phyloP scores from a whole-genome alignment of 1,140 invertebrate genomes.

The Papilio helenus region DNA sequence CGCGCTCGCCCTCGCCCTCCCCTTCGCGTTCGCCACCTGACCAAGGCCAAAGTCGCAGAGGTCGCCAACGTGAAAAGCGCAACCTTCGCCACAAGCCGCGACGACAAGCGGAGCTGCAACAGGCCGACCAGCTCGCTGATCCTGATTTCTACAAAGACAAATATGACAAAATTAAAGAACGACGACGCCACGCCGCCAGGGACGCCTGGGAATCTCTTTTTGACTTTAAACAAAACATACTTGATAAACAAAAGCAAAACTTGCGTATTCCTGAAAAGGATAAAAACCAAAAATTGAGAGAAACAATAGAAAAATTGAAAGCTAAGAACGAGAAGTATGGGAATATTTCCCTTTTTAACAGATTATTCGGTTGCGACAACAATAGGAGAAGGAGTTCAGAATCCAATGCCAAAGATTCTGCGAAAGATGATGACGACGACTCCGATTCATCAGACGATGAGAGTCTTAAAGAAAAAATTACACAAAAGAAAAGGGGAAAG shows the following conservation, averaged over 20 bases:
- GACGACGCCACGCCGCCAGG: slow-evolving; percentile 83
- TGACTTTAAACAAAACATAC: slow-evolving; percentile 69
- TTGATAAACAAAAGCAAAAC: slow-evolving; percentile 71
- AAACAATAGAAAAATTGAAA: slow-evolving; percentile 87
- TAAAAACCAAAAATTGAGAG: slow-evolving; percentile 84
- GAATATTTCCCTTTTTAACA: slow-evolving; percentile 70
- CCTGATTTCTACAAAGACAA: slow-evolving; percentile 82
- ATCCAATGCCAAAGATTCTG: slow-evolving; percentile 48
- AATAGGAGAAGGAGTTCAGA: slow-evolving; percentile 56
- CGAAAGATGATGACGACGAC: slow-evolving; percentile 59
- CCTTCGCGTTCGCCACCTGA: slow-evolving; percentile 55
- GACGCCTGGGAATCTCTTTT: slow-evolving; percentile 73
- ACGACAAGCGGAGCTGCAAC: neutral
- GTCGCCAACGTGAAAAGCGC: too few species aligned
- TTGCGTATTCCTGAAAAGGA: slow-evolving; percentile 76
- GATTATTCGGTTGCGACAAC: slow-evolving; percentile 57
- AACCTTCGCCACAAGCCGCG: slow-evolving; percentile 38
- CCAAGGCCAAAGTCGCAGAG: slow-evolving; percentile 28
- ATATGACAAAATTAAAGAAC: slow-evolving; percentile 86
- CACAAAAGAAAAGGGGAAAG: slow-evolving; percentile 60
- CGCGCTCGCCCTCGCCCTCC: slow-evolving; percentile 60
- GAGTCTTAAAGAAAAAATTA: slow-evolving; percentile 62
- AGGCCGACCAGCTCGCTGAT: slow-evolving; percentile 54
- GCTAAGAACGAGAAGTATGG: slow-evolving; percentile 84
- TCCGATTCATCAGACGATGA: slow-evolving; percentile 52